These are phyloP conservation scores for Drosophila nannoptera DNA, from an alignment of 1,140 invertebrate species.

Conservation along the genomic window DNA sequence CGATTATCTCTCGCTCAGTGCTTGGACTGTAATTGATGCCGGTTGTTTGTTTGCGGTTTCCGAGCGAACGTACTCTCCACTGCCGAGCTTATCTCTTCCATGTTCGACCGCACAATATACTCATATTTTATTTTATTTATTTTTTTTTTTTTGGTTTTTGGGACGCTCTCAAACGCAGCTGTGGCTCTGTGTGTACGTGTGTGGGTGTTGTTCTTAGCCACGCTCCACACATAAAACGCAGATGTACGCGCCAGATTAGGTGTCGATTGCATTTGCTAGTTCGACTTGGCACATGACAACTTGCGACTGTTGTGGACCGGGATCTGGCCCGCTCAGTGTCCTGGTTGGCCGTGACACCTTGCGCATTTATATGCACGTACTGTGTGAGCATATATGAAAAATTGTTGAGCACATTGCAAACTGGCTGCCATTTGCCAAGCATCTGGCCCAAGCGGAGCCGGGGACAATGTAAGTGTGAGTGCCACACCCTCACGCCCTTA, in stretches of 20 bases:
- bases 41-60: slow-evolving; percentile 18
- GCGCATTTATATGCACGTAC: slow-evolving; percentile 68
- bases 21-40: slow-evolving; percentile 29
- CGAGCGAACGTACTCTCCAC: not conserved
- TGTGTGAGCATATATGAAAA: slow-evolving; percentile 74
- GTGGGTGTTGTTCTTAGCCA: slow-evolving; percentile 12
- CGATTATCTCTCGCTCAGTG: slow-evolving; percentile 16
- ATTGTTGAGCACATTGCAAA: slow-evolving; percentile 44
- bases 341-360: slow-evolving; percentile 23
- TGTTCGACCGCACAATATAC: slow-evolving; percentile 23
- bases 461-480: not conserved
- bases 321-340: not conserved
- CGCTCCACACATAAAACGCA: slow-evolving; percentile 24
- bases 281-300: slow-evolving; percentile 60
- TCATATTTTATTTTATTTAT: no score
- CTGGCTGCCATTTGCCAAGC: slow-evolving; percentile 4
- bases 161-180: not conserved
- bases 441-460: slow-evolving; percentile 23
- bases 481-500: not conserved
- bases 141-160: slow-evolving; percentile 20
- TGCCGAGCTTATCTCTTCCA: slow-evolving; percentile 21
- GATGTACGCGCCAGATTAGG: slow-evolving; percentile 51
- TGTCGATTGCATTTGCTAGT: slow-evolving; percentile 64
- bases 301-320: slow-evolving; percentile 36
- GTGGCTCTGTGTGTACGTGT: no score